A percentile compares a stretch with the other conserved stretches of the same genome.
Conservation (phyloP, 1,140 invertebrate species). For the Chymomyza costata region DNA sequence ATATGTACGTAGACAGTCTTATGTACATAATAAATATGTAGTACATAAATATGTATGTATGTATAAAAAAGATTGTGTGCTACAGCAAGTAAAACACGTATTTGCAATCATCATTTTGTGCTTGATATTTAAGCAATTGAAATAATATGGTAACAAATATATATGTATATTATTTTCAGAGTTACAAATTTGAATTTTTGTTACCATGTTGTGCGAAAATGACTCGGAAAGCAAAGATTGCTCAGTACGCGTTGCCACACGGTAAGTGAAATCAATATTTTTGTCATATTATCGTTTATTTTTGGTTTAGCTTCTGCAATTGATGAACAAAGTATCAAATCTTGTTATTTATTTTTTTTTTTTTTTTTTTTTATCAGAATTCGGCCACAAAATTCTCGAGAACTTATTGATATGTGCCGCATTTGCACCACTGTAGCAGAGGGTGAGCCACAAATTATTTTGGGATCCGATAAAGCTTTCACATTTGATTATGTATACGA, state of each 20-base stretch:
- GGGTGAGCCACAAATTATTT: slow-evolving; percentile 91
- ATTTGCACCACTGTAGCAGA: slow-evolving; percentile 92
- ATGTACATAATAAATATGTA: slow-evolving; percentile 8
- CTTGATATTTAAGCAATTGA: no score
- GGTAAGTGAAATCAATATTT: slow-evolving; percentile 13
- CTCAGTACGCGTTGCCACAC: slow-evolving; percentile 28
- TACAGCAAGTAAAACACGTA: no score
- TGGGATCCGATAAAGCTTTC: slow-evolving; percentile 96
- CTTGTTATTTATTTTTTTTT: background rate
- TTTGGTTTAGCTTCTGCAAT: background rate
- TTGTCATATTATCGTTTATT: background rate
- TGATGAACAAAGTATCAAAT: background rate
- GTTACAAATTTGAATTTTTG: background rate
- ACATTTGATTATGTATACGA: slow-evolving; percentile 98
- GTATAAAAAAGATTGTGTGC: no score
- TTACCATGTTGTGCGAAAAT: slow-evolving; percentile 21
- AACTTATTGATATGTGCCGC: slow-evolving; percentile 96
- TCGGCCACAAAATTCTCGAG: slow-evolving; percentile 92
- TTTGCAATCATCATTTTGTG: no score
- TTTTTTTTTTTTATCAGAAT: slow-evolving; percentile 81
- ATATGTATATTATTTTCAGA: slow-evolving; percentile 10
- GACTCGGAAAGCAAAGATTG: slow-evolving; percentile 26
- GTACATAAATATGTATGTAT: slow-evolving; percentile 1
- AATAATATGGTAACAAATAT: no score
- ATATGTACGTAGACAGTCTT: background rate